These are phyloP conservation scores for Drosophila yakuba DNA, from an alignment of 1,140 invertebrate genomes.

Conservation along the genomic window DNA sequence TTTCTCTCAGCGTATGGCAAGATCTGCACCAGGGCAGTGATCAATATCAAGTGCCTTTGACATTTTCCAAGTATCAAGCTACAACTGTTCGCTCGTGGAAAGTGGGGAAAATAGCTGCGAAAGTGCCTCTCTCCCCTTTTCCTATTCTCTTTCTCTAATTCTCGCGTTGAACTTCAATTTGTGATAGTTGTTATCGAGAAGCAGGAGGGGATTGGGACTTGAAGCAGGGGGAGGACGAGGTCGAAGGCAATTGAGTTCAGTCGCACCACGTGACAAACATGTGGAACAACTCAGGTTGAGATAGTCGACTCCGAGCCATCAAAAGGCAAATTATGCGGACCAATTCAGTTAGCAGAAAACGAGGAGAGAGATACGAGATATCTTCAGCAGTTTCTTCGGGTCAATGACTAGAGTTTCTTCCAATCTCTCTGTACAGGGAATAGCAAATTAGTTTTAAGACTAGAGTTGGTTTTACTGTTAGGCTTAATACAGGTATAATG, in stretches of 20 bases:
- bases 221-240: background rate
- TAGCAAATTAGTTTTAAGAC: background rate
- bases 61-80: conserved; percentile 49
- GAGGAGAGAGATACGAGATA: conserved; percentile 1
- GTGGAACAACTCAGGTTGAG: conserved; percentile 25
- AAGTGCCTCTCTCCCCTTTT: conserved; percentile 4
- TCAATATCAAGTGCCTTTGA: conserved; percentile 64
- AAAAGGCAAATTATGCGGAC: conserved; percentile 38
- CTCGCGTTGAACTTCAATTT: conserved; percentile 18
- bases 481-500: no score
- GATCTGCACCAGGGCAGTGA: conserved; percentile 32
- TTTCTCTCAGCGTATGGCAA: conserved; percentile 11
- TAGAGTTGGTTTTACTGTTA: no score
- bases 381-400: conserved; percentile 2
- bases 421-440: background rate
- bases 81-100: conserved; percentile 22
- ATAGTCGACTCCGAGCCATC: conserved; percentile 5
- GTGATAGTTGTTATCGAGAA: conserved; percentile 1
- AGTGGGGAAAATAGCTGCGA: conserved; percentile 27
- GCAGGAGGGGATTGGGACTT: background rate
- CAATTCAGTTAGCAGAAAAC: conserved; percentile 34
- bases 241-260: conserved; percentile 29
- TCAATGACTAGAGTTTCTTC: conserved; percentile 23
- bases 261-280: conserved; percentile 48
- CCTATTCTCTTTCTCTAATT: conserved; percentile 18